These are phyloP conservation scores for Hippocampus mohnikei DNA, from an alignment of 2,113 vertebrate species.

Conservation along the genomic window DNA sequence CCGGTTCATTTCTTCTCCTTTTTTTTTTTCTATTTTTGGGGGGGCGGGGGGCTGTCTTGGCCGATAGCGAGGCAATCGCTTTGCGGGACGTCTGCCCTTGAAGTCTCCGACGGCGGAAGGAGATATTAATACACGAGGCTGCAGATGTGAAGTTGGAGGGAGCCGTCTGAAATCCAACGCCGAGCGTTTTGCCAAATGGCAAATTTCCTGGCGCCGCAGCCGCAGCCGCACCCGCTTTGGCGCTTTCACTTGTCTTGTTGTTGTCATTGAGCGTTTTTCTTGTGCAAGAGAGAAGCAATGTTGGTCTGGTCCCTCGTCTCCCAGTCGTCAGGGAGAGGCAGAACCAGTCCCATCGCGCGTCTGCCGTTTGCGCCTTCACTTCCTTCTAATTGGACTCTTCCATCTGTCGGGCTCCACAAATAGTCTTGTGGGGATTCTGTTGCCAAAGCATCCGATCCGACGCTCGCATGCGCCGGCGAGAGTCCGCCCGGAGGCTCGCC, in stretches of 20 bases:
- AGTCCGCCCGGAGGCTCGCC: constrained; percentile 39
- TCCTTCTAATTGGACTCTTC: constrained; percentile 69
- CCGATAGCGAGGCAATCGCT: constrained; percentile 62
- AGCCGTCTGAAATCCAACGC: constrained; percentile 34
- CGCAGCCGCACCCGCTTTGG: background rate
- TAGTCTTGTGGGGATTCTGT: constrained; percentile 49
- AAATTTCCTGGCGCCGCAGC: background rate
- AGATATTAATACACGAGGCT: constrained; percentile 59
- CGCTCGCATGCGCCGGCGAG: constrained; percentile 53
- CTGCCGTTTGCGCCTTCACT: constrained; percentile 45
- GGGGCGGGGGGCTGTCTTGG: constrained; percentile 25
- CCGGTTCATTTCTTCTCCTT: constrained; percentile 59
- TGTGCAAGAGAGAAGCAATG: constrained; percentile 19
- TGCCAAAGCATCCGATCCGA: constrained; percentile 62
- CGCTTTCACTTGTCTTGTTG: constrained; percentile 9
- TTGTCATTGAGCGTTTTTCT: constrained; percentile 14
- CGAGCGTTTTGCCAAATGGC: constrained; percentile 12
- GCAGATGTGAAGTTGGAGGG: constrained; percentile 38
- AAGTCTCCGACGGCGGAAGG: constrained; percentile 63
- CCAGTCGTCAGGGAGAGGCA: constrained; percentile 42
- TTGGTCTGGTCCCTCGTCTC: constrained; percentile 39
- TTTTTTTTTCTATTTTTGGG: constrained; percentile 28
- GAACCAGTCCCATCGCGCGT: constrained; percentile 32
- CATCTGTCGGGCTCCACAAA: constrained; percentile 64
- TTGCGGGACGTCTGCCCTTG: constrained; percentile 66